Percentiles rank a stretch among this genome's conserved stretches.
Evolutionary conservation across 2,888 invertebrate genomes (phyloP).

Genomic region (Steinernema scapterisci): DNA sequence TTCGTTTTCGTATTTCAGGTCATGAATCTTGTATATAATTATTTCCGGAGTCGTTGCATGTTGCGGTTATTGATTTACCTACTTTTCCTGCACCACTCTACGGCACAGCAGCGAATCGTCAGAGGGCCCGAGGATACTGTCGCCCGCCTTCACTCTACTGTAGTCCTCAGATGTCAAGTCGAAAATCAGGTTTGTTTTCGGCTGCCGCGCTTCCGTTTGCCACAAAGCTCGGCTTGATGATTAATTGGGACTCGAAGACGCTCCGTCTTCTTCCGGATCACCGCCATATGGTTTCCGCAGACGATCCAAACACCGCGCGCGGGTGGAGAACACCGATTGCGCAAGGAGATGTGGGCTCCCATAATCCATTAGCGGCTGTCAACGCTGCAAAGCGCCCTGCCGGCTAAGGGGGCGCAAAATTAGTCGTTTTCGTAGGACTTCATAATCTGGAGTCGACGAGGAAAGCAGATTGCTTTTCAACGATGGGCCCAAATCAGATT

Average conservation of each 20-base stretch:
- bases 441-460: too few species aligned
- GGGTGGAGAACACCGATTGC: not conserved
- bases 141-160: slow-evolving; percentile 53
- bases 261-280: not conserved
- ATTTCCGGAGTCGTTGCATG: not conserved
- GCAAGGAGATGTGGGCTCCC: not conserved
- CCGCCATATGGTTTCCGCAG: slow-evolving; percentile 25
- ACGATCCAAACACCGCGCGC: not conserved
- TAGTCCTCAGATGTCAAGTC: slow-evolving; percentile 56
- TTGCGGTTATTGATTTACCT: slow-evolving; percentile 34
- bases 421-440: too few species aligned
- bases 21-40: not conserved
- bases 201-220: slow-evolving; percentile 32
- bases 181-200: slow-evolving; percentile 57
- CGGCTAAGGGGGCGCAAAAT: not conserved
- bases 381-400: not conserved
- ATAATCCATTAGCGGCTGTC: slow-evolving; percentile 24
- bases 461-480: not conserved
- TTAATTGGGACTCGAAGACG: slow-evolving; percentile 3
- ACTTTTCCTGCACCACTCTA: slow-evolving; percentile 33
- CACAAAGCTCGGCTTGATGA: not conserved
- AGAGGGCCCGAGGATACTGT: slow-evolving; percentile 53
- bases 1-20: not conserved
- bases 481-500: not conserved
- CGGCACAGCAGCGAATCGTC: slow-evolving; percentile 48